Base-by-base conservation (phyloP, 2,888 invertebrate species). In the Parnassius apollo region DNA sequence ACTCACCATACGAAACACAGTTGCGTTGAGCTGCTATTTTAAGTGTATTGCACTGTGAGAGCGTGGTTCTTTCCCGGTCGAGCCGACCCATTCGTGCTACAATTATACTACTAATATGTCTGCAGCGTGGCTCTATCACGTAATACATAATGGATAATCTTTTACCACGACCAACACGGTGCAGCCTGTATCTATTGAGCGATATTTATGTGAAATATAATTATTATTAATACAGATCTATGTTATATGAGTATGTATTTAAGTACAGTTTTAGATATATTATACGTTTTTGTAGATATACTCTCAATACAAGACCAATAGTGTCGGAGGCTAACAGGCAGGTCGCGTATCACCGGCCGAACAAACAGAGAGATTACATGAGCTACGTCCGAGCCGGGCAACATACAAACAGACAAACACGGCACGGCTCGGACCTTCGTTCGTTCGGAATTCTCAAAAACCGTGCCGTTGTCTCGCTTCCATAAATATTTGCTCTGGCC, bases 401-500 rank as follows among this genome's bases (percentile, higher is more conserved):
- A 69, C 69, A 85, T 78, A 83, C 73, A 76, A 76, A 80, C 72
- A 62, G 50, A 54, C 63, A 63, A 63, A 63, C 63, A 63, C 56
- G 53, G 57, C 68, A 59, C 64, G 62, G 68, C 73, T 67, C 78
- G 81, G 77, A 82, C 84, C 85, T 85, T 86, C 85, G 86, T 85
- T 86, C 85, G 86, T 84, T 84, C 83, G 82, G 79, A 86, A 86
- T 90, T 88, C 90, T 91, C 89, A 90, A 91, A 91, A 91, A 89
- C 85, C 85, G 75, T 72, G 78, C 73, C 83, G 85, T 86, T 86
- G 88, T 88, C 87, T 86, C 87, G 80, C 78, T 77, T 78, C 74
- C 76, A 80, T 77, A 77, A 90, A 91, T 90, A 90, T 90, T 91
- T 83, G 78, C 79, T 72, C 75, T 82, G 83, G 82, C 80, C 87